Evolutionary conservation across 1,140 invertebrate genomes (phyloP), one percentile per base, ranked within the genome.

Genomic region (Leptinotarsa defecta): DNA sequence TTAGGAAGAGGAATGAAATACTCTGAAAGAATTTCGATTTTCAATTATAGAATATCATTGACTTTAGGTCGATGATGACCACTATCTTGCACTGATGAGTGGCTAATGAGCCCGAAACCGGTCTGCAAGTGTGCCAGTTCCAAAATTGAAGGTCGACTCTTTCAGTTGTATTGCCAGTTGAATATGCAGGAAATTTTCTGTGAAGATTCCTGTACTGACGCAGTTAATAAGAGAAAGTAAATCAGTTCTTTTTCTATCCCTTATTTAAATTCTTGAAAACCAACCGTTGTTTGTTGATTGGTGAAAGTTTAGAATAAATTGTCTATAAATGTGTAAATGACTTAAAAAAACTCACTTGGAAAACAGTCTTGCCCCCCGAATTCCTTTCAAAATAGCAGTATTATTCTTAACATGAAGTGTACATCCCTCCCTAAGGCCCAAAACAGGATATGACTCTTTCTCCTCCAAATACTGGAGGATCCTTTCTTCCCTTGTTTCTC

Each of bases 391-490:
- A 22, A 84, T 87, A 20, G 90, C 88, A 62, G 85, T 85, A 77
- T 91, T 84, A 48, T 89, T 90, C 80, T 91, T 86, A 4, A 94
- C 88, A 68, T 89, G 83, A 48, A 94, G 84, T 74, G 90, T 89
- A 73, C 88, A 88, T 6, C 93, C 93, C 87, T 95, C 94, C 80
- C 89, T 87, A 6, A 95, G 84, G 2, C 91, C 93, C 65, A 94
- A 83, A 15, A 94, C 92, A 20, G 89, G 86, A 13, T 70, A 69
- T 11, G 86, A 88, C 11, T 85, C 83, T 76, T 89, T 86, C 49
- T 90, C 88, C 76, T 90, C 87, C 76, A 91, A 87, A 85, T 90
- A 94, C 85, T 94, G 90, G 69, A 83, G 76, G 62, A 94, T 91
- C 79, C 93, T 87, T 81, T 92, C 87, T 80, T 94, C 89, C 86